Base-by-base conservation (phyloP, 2,113 vertebrate genomes). In the Caloenas nicobarica region DNA sequence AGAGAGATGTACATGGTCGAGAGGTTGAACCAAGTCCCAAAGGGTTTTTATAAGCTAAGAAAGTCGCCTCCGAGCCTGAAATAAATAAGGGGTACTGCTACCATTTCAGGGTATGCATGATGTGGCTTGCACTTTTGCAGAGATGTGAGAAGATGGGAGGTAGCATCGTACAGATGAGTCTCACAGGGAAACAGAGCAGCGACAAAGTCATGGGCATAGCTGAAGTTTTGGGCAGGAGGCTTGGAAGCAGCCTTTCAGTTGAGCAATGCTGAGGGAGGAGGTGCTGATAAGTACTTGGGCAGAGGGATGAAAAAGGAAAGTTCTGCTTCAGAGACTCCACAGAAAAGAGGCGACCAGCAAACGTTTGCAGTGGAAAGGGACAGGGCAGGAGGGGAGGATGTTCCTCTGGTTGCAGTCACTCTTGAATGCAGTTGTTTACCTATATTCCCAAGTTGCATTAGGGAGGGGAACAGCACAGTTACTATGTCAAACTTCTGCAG, bases 91-190 rank as follows among this genome's bases (percentile, higher is more conserved):
- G 22, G 10, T 36, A 19, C 29, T 74, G 58, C 50, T 73, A 10
- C 74, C 6, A 1, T 44, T 91, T 73, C 57, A 51, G 51, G 23
- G 38, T 7, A 12, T 0, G 1, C 2, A 1, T n/a, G 24, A 60
- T 48, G 13, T 16, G 58, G 38, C 46, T 46, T 5, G 2, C 4
- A 4, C 17, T 88, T 92, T 4, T 51, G 64, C 2, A 5, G 56
- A 68, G 28, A 25, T 60, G 23, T 6, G 10, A 77, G 46, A 13
- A 46, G 58, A 11, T 76, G 57, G 48, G n/a, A 80, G 25, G 33
- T 22, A 36, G 26, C 1, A 4, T 70, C 33, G 46, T 86, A 60
- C 51, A 66, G 33, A 24, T 74, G 15, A 4, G 44, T 46, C 44
- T 46, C 44, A 46, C 44, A 46, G 40, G n/a, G 24, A 57, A 58